Evolutionary conservation across 2,797 vertebrate species (phyloP), one percentile per base, ranked within the genome.

Genomic region (Antennarius maculatus): DNA sequence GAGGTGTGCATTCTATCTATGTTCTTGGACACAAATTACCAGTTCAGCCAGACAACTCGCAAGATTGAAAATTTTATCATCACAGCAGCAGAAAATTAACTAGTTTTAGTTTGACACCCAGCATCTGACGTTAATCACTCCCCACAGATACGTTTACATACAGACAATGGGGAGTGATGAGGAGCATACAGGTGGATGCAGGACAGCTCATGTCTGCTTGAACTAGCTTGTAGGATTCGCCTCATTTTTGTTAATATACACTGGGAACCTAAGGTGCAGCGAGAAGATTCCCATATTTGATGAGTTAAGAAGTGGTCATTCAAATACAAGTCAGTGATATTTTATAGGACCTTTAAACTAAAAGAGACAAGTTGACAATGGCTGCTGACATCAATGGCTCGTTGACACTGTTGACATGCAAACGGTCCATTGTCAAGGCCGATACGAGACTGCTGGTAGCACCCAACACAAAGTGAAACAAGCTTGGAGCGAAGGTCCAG

Each of bases 361-460:
- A 56, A 59, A 47, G 47, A 72, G 50, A 78, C 68, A 56, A 53
- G 16, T 23, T 11, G 57, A 76, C 80, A 80, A 68, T 56, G 31
- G 57, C 45, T 37, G 17, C 27, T 66, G 61, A 63, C 51, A 68
- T 69, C 61, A 61, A 10, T 57, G 69, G 58, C 53, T 85, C 82
- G 67, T 81, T 83, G 75, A 85, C 79, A 80, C 74, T 70, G 48
- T 53, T 64, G 63, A 46, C 74, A 74, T 64, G 63, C 76, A 74
- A 80, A 82, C 28, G 46, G 7, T 42, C 80, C 84, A 85, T 87
- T 88, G 86, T 90, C 88, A 89, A 83, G 80, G 81, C 78, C 79
- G 79, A 77, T 70, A 68, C 80, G 82, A 76, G 13, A 43, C 74
- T 77, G 71, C 76, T 55, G 73, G 63, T 66, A 51, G 58, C 58